Percentiles rank a stretch among this genome's conserved stretches.
These are phyloP conservation scores for Cheilosia pagana DNA, from an alignment of 2,888 invertebrate species.

Conservation along the genomic window DNA sequence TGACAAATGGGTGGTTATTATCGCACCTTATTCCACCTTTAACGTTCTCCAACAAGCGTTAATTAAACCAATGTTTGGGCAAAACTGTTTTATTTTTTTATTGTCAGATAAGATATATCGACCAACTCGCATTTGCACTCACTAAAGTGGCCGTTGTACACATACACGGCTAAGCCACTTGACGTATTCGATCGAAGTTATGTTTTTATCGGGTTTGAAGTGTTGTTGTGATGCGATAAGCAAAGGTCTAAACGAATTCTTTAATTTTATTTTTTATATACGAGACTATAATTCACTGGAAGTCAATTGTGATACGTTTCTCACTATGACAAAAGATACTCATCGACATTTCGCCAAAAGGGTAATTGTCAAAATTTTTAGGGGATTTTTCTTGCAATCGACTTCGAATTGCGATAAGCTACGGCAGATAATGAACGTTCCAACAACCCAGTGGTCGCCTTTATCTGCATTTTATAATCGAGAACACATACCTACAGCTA, in stretches of 20 bases:
- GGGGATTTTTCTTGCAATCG: conserved; percentile 11
- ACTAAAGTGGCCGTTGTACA: conserved; percentile 5
- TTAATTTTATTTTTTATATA: background rate
- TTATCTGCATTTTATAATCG: too few species aligned
- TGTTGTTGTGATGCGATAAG: background rate
- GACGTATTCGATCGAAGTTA: background rate
- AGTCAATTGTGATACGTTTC: background rate
- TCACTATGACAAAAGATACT: background rate
- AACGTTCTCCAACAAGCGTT: conserved; percentile 17
- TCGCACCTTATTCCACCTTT: conserved; percentile 37
- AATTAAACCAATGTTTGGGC: conserved; percentile 26
- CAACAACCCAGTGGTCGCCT: background rate
- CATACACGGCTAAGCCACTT: conserved; percentile 4
- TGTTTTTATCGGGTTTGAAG: too few species aligned
- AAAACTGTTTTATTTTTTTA: conserved; percentile 33
- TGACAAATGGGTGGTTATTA: conserved; percentile 28
- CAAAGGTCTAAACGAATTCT: background rate
- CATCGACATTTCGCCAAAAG: background rate
- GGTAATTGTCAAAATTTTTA: background rate
- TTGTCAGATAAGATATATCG: conserved; percentile 51
- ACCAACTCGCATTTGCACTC: background rate
- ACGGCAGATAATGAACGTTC: background rate
- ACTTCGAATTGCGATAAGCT: background rate
- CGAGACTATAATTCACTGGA: background rate
- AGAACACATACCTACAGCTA: too few species aligned